phyloP scores from a whole-genome alignment of 2,797 vertebrate genomes.

The Trachurus trachurus region DNA sequence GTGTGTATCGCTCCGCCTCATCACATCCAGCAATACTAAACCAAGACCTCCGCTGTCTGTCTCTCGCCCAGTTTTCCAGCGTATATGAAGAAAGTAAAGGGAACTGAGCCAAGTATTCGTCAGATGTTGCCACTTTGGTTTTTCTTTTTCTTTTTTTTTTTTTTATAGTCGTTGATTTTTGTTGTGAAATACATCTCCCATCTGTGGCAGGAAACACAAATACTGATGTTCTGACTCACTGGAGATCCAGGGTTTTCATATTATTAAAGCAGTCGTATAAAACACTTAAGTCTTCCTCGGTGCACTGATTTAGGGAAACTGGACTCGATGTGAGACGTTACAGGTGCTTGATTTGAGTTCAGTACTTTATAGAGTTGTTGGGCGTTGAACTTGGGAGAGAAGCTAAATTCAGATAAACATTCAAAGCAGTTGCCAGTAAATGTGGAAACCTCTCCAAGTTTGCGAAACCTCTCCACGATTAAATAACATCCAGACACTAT shows the following conservation, averaged over 20 bases:
- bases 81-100: constrained; percentile 39
- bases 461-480: not conserved
- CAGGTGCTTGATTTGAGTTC: constrained; percentile 38
- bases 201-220: constrained; percentile 28
- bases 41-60: constrained; percentile 6
- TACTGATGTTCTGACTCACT: not conserved
- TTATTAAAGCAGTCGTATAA: constrained; percentile 16
- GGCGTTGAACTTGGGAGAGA: constrained; percentile 33
- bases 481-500: not conserved
- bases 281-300: constrained; percentile 62
- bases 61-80: not conserved
- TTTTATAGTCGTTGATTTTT: constrained; percentile 30
- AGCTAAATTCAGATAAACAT: constrained; percentile 31
- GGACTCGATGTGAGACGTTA: not conserved
- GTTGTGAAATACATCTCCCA: not conserved
- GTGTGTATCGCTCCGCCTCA: constrained; percentile 42
- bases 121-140: constrained; percentile 22
- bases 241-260: not conserved
- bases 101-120: constrained; percentile 39
- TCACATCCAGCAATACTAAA: constrained; percentile 72
- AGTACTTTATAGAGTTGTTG: constrained; percentile 5
- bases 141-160: not conserved
- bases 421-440: not conserved
- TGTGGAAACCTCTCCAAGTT: not conserved
- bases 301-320: constrained; percentile 17